Evolutionary conservation across 1,140 invertebrate species (phyloP), one percentile per base, ranked within the genome.

Genomic region (Scaptodrosophila lebanonensis): DNA sequence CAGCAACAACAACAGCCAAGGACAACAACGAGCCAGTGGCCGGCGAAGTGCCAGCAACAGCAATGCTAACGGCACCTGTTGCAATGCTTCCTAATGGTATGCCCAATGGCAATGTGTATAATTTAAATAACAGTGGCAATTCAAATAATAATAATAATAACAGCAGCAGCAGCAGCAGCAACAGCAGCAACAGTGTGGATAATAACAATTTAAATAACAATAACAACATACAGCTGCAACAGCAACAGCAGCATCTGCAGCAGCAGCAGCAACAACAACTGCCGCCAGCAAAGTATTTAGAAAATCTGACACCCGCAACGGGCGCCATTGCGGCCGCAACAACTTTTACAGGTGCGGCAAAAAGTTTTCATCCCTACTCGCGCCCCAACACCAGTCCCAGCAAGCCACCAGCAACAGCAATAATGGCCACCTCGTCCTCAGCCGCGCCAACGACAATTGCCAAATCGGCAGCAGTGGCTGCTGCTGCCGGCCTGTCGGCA

Each of bases 351-450:
- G 71, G 69, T 42, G 66, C 58, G 64, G 75, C 76, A 25, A 83
- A 84, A 77, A 79, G 61, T 83, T 84, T 83, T 52, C 83, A 85
- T 83, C 83, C 83, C 36, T 84, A 85, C 68, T 75, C 79, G 58
- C 68, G 83, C 64, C 71, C 71, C 53, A 57, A 18, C 47, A 18
- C 15, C 53, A 57, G n/a, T 8, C 22, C 8, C 51, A 77, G 20
- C 72, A 66, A 12, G 51, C 66, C 51, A 32, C 35, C 47, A 50
- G n/a, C 51, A 48, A 12, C 44, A 38, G 6, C 25, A 38, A 13
- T 22, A 29, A 17, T 49, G 44, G 52, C 49, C 52, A 48, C 66
- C 50, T 18, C 18, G 43, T 20, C 36, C 32, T 9, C 49, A 54
- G n/a, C 48, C 17, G 17, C 57, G 32, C 8, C 48, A 49, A 8